Evolutionary conservation across 2,888 invertebrate genomes (phyloP).

Genomic region (Callimorpha dominula): DNA sequence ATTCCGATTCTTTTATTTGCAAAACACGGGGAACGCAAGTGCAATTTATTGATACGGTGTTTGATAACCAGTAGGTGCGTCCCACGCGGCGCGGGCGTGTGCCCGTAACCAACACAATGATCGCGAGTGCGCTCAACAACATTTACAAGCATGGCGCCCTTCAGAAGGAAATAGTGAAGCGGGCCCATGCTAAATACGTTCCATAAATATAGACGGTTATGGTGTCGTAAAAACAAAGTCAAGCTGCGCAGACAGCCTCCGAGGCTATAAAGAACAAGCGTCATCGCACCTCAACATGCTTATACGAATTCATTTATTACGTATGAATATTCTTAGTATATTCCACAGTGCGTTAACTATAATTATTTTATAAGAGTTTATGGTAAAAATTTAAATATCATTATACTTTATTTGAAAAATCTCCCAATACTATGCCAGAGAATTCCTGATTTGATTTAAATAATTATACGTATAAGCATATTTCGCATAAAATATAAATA

Average conservation of each 20-base stretch:
- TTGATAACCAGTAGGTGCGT: slow-evolving; percentile 82
- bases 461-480: slow-evolving; percentile 4
- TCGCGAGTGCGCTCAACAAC: slow-evolving; percentile 62
- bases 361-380: slow-evolving; percentile 44
- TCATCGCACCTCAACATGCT: slow-evolving; percentile 63
- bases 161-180: slow-evolving; percentile 76
- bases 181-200: slow-evolving; percentile 77
- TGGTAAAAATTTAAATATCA: slow-evolving; percentile 35
- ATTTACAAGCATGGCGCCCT: slow-evolving; percentile 71
- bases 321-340: slow-evolving; percentile 50
- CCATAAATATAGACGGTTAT: slow-evolving; percentile 81
- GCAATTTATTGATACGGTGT: slow-evolving; percentile 84
- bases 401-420: slow-evolving; percentile 21
- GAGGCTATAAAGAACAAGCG: slow-evolving; percentile 70
- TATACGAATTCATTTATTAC: slow-evolving; percentile 55
- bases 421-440: slow-evolving; percentile 18
- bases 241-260: slow-evolving; percentile 78
- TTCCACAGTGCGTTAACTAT: slow-evolving; percentile 39
- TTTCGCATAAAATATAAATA: slow-evolving; percentile 22
- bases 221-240: slow-evolving; percentile 84
- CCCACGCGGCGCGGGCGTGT: slow-evolving; percentile 73
- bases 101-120: slow-evolving; percentile 57
- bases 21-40: slow-evolving; percentile 79
- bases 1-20: slow-evolving; percentile 80
- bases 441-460: slow-evolving; percentile 22